Evolutionary conservation across 2,888 invertebrate species (phyloP).

Genomic region (Thera britannica): DNA sequence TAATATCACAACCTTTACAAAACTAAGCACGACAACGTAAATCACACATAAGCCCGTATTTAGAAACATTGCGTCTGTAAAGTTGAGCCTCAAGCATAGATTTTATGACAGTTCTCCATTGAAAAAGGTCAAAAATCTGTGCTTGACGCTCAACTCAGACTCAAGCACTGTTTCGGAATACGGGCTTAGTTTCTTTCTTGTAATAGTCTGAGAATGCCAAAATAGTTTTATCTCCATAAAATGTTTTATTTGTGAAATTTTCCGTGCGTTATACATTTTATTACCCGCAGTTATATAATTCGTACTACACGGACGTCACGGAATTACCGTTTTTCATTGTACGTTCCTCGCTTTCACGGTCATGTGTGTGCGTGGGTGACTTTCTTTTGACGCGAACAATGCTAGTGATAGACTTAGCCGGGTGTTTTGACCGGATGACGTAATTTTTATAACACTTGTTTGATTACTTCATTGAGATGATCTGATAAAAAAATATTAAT

Average conservation of each 20-base stretch:
- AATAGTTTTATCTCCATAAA: background rate
- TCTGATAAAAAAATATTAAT: too few species aligned
- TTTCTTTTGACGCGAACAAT: conserved; percentile 65
- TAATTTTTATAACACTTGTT: conserved; percentile 41
- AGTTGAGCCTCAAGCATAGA: too few species aligned
- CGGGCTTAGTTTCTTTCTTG: background rate
- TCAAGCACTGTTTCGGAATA: too few species aligned
- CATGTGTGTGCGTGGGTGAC: conserved; percentile 64
- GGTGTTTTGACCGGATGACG: conserved; percentile 48
- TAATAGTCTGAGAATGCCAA: background rate
- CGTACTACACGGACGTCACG: conserved; percentile 38
- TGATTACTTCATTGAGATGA: background rate
- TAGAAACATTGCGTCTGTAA: too few species aligned
- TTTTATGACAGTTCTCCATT: too few species aligned
- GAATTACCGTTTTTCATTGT: conserved; percentile 66
- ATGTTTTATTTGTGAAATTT: conserved; percentile 34
- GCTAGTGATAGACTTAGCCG: conserved; percentile 42
- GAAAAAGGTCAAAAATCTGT: too few species aligned
- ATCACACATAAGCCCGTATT: too few species aligned
- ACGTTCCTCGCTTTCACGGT: conserved; percentile 75
- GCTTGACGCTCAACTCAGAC: too few species aligned
- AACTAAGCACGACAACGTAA: too few species aligned
- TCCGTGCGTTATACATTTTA: conserved; percentile 30
- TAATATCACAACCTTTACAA: too few species aligned
- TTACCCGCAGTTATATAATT: conserved; percentile 32